Evolutionary conservation across 2,113 vertebrate species (phyloP).

Genomic region (Oryzias celebensis): DNA sequence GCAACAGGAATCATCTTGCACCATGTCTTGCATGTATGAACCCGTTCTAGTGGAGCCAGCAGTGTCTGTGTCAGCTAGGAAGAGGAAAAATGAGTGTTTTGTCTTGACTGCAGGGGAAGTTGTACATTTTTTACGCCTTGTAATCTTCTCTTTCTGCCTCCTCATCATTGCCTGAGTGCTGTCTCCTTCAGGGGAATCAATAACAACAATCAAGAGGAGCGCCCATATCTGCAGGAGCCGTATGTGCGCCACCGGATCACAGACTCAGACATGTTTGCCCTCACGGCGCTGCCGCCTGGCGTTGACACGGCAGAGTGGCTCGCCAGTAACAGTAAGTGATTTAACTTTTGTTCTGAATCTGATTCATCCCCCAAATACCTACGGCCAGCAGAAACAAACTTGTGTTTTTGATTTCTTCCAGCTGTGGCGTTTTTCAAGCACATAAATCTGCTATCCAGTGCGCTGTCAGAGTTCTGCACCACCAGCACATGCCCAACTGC

Average conservation of each 20-base stretch:
- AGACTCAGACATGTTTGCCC: conserved; percentile 58
- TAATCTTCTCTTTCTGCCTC: conserved; percentile 12
- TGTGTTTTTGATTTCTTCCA: conserved; percentile 43
- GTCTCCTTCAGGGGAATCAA: conserved; percentile 70
- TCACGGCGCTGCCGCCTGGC: conserved; percentile 70
- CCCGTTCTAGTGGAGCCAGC: conserved; percentile 24
- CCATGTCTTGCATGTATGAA: conserved; percentile 45
- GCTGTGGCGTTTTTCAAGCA: conserved; percentile 82
- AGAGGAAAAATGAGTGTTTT: conserved; percentile 14
- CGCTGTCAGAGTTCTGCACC: conserved; percentile 81
- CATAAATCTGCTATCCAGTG: conserved; percentile 79
- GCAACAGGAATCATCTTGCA: conserved; percentile 47
- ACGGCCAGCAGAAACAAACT: neutral
- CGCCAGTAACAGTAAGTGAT: conserved; percentile 77
- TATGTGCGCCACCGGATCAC: conserved; percentile 67
- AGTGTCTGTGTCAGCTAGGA: conserved; percentile 13
- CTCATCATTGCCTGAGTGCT: conserved; percentile 43
- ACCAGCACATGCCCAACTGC: conserved; percentile 75
- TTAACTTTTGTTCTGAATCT: neutral
- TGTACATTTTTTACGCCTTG: conserved; percentile 33
- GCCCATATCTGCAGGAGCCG: conserved; percentile 72
- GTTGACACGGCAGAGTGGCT: conserved; percentile 79
- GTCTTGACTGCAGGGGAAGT: conserved; percentile 55
- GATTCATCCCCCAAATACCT: neutral
- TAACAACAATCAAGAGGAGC: conserved; percentile 77